A percentile compares a stretch with the other conserved stretches of the same genome.
phyloP scores from a whole-genome alignment of 2,797 vertebrate genomes.

The Acomys russatus region DNA sequence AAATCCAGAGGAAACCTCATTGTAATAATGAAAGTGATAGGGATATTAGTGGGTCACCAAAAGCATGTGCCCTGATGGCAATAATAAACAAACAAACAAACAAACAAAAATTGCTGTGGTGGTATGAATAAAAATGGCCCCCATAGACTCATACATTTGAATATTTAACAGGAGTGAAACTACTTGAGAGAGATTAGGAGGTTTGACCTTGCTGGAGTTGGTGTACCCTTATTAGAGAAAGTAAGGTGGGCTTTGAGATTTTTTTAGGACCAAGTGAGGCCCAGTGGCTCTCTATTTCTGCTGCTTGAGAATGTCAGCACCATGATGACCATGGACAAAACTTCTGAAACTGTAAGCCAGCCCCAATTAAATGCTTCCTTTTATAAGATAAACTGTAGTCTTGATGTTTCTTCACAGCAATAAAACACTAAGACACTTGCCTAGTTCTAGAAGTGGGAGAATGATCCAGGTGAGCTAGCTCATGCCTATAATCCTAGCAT shows the following conservation, averaged over 20 bases:
- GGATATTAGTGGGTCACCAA: not conserved
- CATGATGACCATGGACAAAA: not conserved
- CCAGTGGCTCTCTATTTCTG: not conserved
- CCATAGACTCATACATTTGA: not conserved
- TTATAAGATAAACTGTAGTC: not conserved
- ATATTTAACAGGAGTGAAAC: not conserved
- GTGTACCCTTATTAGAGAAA: not conserved
- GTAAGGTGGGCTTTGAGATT: not conserved
- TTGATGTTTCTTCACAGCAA: not conserved
- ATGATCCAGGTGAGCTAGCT: not conserved
- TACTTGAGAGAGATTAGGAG: too few relatives aligned
- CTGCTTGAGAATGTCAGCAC: not conserved
- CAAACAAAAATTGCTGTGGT: not conserved
- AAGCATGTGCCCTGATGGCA: not conserved
- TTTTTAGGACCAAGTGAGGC: not conserved
- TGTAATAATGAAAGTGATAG: not conserved
- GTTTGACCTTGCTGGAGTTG: not conserved
- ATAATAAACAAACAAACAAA: not conserved
- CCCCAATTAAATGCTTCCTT: not conserved
- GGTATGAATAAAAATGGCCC: not conserved
- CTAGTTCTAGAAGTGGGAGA: constrained; percentile 10
- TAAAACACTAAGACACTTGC: not conserved
- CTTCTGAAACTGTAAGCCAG: not conserved
- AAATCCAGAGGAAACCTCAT: not conserved
- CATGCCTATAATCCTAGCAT: not conserved